Evolutionary conservation across 2,888 invertebrate genomes (phyloP).

Genomic region (Abscondita cerata): DNA sequence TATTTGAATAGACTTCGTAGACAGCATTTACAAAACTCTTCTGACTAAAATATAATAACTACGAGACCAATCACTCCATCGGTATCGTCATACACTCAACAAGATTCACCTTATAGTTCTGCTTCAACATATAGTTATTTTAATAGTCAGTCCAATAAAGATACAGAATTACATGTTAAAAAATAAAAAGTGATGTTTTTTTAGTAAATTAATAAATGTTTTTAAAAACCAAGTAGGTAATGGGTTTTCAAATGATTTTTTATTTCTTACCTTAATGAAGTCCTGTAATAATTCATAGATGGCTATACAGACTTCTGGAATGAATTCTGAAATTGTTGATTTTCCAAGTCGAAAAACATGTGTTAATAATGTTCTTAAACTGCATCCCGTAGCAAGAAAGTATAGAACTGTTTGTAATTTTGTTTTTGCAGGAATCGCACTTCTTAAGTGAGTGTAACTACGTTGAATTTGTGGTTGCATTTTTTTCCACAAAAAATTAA

Average conservation of each 20-base stretch:
- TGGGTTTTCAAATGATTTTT: neutral
- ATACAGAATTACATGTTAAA: neutral
- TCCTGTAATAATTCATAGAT: conserved; percentile 40
- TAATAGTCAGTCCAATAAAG: no score
- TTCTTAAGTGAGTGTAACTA: conserved; percentile 1
- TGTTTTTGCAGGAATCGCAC: conserved; percentile 35
- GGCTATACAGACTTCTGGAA: conserved; percentile 41
- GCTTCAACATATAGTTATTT: conserved; percentile 31
- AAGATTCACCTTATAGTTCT: conserved; percentile 33
- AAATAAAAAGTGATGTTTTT: neutral
- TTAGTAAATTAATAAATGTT: neutral
- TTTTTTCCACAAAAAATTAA: conserved; percentile 40
- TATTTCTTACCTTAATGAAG: conserved; percentile 37
- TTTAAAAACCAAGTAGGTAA: no score
- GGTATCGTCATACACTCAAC: conserved; percentile 13
- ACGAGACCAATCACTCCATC: neutral
- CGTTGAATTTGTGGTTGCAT: conserved; percentile 13
- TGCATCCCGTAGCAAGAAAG: conserved; percentile 41
- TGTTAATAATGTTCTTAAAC: conserved; percentile 39
- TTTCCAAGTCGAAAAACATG: conserved; percentile 42
- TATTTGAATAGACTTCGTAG: conserved; percentile 37
- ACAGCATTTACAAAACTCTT: conserved; percentile 37
- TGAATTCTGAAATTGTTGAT: conserved; percentile 39
- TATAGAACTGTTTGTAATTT: conserved; percentile 36
- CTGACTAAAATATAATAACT: conserved; percentile 34